These are phyloP conservation scores for Lota lota DNA, from an alignment of 2,113 vertebrate genomes.

Conservation along the genomic window DNA sequence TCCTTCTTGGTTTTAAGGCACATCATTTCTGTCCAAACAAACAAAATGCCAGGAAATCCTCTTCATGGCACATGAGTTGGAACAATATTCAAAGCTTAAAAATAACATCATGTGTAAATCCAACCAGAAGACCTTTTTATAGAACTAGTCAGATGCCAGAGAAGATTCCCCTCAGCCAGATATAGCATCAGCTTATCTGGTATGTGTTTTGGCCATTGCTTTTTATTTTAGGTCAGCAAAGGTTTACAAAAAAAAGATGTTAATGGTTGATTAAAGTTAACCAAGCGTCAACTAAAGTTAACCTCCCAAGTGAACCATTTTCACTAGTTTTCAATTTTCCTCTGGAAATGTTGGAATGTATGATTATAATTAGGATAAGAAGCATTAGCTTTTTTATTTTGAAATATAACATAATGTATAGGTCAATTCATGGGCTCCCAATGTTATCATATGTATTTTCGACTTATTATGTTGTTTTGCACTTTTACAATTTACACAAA, in stretches of 20 bases:
- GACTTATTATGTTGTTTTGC: too few relatives aligned
- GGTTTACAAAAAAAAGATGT: not conserved
- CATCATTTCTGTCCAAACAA: slow-evolving; percentile 9
- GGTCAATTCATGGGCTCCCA: too few relatives aligned
- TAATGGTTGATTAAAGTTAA: not conserved
- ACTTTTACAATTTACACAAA: too few relatives aligned
- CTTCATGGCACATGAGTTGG: not conserved
- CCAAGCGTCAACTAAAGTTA: too few relatives aligned
- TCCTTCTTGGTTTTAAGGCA: slow-evolving; percentile 8
- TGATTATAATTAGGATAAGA: too few relatives aligned
- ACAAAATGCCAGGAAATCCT: slow-evolving; percentile 11
- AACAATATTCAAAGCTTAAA: not conserved
- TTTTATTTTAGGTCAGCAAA: not conserved
- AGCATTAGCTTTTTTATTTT: too few relatives aligned
- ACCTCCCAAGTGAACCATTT: too few relatives aligned
- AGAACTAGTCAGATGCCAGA: not conserved
- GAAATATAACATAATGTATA: too few relatives aligned
- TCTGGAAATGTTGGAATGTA: too few relatives aligned
- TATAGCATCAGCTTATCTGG: not conserved
- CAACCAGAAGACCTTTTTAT: not conserved
- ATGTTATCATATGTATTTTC: too few relatives aligned
- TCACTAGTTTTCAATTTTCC: too few relatives aligned
- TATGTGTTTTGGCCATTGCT: not conserved
- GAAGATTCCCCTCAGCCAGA: not conserved
- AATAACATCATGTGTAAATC: slow-evolving; percentile 2